Base-by-base conservation (phyloP, 2,888 invertebrate genomes). In the Penaeus monodon region DNA sequence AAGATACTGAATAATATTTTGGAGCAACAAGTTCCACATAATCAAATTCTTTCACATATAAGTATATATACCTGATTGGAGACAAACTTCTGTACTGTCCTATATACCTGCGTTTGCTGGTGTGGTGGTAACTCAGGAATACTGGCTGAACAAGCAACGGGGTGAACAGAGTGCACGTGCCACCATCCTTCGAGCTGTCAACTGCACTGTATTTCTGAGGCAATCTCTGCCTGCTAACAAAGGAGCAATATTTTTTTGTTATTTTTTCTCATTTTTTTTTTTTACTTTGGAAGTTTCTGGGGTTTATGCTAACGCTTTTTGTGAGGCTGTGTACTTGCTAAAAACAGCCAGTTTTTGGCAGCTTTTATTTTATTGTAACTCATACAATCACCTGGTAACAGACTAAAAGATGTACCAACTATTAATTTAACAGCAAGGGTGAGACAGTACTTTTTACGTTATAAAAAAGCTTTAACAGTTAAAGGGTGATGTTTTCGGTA, bases 141-240 rank as follows among this genome's bases (percentile, higher is more conserved):
- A n/a, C n/a, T n/a, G 24, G 44, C 14, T 64, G 63, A 29, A 57
- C 24, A 73, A 57, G 38, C 2, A 29, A 82, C 63, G 49, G 57
- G 14, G 49, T 29, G 17, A 63, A 33, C n/a, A 74, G 57, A 49
- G 17, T 10, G 27, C 57, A 57, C 57, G 57, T 57, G 57, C 57
- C 65, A 68, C 44, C 70, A n/a, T 17, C 68, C 29, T 38, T 29
- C n/a, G 49, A 73, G 70, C 27, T 63, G n/a, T 74, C 74, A 44
- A 38, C 38, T n/a, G n/a, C 82, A 82, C 82, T 82, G 82, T 82
- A 82, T 74, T n/a, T 82, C 82, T 76, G 82, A 73, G 74, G 74
- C 33, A 10, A 76, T 82, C 82, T 57, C 77, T 27, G 29, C 57
- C 27, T 82, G 82, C 64, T 38, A 82, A 76, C 73, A 49, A 64